A percentile compares a stretch with the other conserved stretches of the same genome.
Evolutionary conservation across 2,888 invertebrate genomes (phyloP).

Genomic region (Clistopyga incitator): DNA sequence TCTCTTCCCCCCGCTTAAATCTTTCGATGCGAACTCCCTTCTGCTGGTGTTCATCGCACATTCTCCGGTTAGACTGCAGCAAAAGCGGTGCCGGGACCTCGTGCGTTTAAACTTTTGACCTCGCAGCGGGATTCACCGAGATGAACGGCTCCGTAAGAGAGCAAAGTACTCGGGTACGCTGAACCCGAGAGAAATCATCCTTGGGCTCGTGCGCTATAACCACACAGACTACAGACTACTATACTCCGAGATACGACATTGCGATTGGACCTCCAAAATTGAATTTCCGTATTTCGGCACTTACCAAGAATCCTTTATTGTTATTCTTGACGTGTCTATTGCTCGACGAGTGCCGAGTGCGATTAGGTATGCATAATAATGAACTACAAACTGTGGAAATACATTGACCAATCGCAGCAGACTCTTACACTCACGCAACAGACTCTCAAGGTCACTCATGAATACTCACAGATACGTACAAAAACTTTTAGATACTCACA

Average conservation of each 20-base stretch:
- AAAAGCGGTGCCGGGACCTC: not conserved
- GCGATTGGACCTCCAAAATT: not conserved
- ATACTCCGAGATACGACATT: not conserved
- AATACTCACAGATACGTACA: too few species aligned
- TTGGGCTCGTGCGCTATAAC: not conserved
- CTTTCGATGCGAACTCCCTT: conserved; percentile 6
- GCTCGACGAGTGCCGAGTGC: not conserved
- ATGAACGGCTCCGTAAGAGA: conserved; percentile 63
- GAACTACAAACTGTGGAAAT: too few species aligned
- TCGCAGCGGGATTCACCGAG: conserved; percentile 53
- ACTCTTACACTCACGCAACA: too few species aligned
- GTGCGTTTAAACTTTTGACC: conserved; percentile 53
- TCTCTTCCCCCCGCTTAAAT: conserved; percentile 4
- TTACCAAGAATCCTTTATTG: not conserved
- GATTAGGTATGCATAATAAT: not conserved
- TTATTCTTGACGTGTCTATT: not conserved
- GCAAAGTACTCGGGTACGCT: conserved; percentile 25
- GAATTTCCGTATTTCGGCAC: not conserved
- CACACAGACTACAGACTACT: not conserved
- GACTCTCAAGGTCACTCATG: too few species aligned
- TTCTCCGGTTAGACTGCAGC: conserved; percentile 48
- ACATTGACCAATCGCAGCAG: too few species aligned
- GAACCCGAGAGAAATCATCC: conserved; percentile 51
- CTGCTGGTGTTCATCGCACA: conserved; percentile 17
- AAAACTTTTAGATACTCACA: too few species aligned